Evolutionary conservation across 2,797 vertebrate genomes (phyloP), one percentile per base, ranked within the genome.

Genomic region (Benthosema pterotum): DNA sequence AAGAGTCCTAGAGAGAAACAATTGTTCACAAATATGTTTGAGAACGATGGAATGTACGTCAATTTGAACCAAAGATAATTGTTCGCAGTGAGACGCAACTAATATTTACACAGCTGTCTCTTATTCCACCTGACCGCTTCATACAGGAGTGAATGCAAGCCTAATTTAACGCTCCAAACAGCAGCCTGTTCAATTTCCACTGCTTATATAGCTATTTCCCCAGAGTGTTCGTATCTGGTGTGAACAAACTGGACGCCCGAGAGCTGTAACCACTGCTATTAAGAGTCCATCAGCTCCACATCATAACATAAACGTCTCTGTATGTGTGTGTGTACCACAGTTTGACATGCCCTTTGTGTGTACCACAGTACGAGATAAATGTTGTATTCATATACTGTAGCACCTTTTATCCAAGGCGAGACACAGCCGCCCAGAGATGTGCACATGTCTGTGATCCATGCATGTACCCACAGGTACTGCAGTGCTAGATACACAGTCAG

Each of bases 11-110:
- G 69, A 74, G 57, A 77, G 64, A 79, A 82, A 80, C 18, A 87
- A 79, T 83, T 82, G 74, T 90, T 87, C 89, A 87, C 87, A 75
- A 83, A 83, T 87, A 83, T 72, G 73, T 88, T 85, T 87, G 80
- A 90, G 84, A 75, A 63, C 59, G 0, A 1, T 75, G 89, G 88
- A 92, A 90, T 73, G 70, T 75, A 69, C 77, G 87, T 84, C 89
- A 87, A 87, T 83, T 86, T 83, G 75, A 85, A 80, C 69, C 56
- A 57, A 54, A 89, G 86, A 88, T 78, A 87, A 79, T 65, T 72
- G 72, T 84, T 71, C 71, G 81, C 59, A 72, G 63, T 78, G 52
- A 62, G 69, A 60, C 65, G 71, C 65, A 11, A 45, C 65, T 68
- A 59, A 12, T 82, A 85, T 88, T 86, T 83, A 79, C 53, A 75